Conservation (phyloP, 2,888 invertebrate genomes). For the Beris chalybata region DNA sequence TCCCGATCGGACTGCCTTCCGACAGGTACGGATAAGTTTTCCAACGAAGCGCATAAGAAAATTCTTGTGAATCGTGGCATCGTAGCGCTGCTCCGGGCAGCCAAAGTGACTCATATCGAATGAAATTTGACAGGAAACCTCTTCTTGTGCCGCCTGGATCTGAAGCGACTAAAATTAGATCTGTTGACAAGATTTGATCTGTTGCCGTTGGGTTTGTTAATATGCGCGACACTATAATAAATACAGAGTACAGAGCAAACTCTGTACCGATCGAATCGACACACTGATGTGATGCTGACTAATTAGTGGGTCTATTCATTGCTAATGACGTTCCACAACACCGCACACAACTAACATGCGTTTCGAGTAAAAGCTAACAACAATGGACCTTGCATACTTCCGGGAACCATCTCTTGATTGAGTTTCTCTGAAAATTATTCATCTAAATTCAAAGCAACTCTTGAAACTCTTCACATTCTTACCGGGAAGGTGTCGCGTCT, state of each 20-base stretch:
- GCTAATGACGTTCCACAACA: constrained; percentile 7
- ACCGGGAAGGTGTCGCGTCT: no score
- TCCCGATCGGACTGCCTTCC: constrained; percentile 23
- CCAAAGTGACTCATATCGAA: constrained; percentile 28
- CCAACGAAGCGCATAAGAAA: constrained; percentile 9
- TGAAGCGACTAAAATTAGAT: constrained; percentile 7
- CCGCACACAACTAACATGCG: neutral
- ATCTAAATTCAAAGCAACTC: no score
- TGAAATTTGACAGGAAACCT: constrained; percentile 32
- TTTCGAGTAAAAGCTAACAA: no score
- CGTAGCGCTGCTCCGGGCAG: constrained; percentile 11
- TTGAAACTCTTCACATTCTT: no score
- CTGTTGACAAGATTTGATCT: constrained; percentile 23
- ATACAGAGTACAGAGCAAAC: neutral
- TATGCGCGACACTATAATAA: neutral
- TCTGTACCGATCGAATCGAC: neutral
- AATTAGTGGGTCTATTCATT: constrained; percentile 13
- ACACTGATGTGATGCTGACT: constrained; percentile 1
- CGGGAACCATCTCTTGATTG: no score
- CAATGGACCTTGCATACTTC: no score
- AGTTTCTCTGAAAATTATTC: no score
- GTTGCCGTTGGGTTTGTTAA: constrained; percentile 19
- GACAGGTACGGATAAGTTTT: constrained; percentile 12
- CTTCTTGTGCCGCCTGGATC: constrained; percentile 5
- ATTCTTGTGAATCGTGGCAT: constrained; percentile 19